These are phyloP conservation scores for Oryzias sinensis DNA, from an alignment of 2,797 vertebrate species.

Conservation along the genomic window DNA sequence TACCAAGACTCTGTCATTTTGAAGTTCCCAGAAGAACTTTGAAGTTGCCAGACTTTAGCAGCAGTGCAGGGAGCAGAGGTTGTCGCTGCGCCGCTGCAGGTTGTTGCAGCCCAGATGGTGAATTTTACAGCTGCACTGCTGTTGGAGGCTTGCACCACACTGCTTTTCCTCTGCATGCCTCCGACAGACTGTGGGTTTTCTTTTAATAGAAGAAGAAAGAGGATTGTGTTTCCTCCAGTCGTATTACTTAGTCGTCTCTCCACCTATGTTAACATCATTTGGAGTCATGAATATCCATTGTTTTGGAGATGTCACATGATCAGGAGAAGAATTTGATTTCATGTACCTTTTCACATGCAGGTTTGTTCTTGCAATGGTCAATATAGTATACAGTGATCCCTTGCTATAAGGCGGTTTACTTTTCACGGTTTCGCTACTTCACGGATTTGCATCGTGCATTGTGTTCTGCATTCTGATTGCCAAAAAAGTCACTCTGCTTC, in stretches of 20 bases:
- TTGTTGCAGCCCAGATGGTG: background rate
- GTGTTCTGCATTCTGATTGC: too few relatives aligned
- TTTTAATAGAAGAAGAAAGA: background rate
- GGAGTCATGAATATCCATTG: background rate
- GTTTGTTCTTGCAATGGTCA: too few relatives aligned
- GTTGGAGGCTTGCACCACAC: background rate
- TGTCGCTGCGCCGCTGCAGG: background rate
- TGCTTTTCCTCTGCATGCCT: background rate
- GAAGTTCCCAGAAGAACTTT: background rate
- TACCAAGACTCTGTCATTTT: background rate
- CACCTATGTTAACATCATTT: background rate
- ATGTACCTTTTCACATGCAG: too few relatives aligned
- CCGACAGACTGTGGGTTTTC: background rate
- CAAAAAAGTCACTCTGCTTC: too few relatives aligned
- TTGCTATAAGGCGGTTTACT: too few relatives aligned
- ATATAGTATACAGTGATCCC: too few relatives aligned
- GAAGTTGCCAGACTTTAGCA: background rate
- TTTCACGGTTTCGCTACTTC: too few relatives aligned
- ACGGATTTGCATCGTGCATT: too few relatives aligned
- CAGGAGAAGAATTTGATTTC: too few relatives aligned
- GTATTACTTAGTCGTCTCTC: background rate
- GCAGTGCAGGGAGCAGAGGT: background rate
- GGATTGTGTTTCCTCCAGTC: background rate
- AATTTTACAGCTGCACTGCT: background rate
- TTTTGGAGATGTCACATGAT: too few relatives aligned